Evolutionary conservation across 1,140 invertebrate species (phyloP).

Genomic region (Zaprionus lachaisei): DNA sequence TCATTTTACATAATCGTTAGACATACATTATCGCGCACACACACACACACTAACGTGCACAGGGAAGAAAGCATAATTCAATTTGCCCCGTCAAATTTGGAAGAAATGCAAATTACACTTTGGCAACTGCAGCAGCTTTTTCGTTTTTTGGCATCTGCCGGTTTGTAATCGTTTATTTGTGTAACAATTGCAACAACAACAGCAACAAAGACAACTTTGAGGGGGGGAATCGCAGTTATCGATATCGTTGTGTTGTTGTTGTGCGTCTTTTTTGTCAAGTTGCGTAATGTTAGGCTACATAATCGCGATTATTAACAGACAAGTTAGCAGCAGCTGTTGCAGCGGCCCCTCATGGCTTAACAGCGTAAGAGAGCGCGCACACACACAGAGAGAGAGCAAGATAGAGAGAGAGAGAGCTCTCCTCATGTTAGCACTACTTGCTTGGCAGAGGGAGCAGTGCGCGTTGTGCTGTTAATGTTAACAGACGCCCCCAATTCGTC

Average conservation of each 20-base stretch:
- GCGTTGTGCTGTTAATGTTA: conserved; percentile 21
- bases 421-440: conserved; percentile 21
- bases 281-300: conserved; percentile 81
- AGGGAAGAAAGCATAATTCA: conserved; percentile 3
- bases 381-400: neutral
- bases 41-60: neutral
- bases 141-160: conserved; percentile 37
- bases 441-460: conserved; percentile 12
- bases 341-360: conserved; percentile 44
- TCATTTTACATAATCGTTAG: conserved; percentile 39
- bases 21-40: neutral
- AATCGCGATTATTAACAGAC: conserved; percentile 67
- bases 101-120: conserved; percentile 58
- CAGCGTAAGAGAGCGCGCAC: conserved; percentile 49
- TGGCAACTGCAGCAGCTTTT: neutral
- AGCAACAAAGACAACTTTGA: conserved; percentile 16
- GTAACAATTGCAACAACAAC: conserved; percentile 57
- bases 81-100: conserved; percentile 20
- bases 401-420: conserved; percentile 21
- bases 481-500: neutral
- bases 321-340: conserved; percentile 47
- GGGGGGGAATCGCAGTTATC: conserved; percentile 15
- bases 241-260: conserved; percentile 26
- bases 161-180: conserved; percentile 69
- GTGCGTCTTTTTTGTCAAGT: conserved; percentile 66